Evolutionary conservation across 2,113 vertebrate genomes (phyloP).

Genomic region (Percina caprodes): DNA sequence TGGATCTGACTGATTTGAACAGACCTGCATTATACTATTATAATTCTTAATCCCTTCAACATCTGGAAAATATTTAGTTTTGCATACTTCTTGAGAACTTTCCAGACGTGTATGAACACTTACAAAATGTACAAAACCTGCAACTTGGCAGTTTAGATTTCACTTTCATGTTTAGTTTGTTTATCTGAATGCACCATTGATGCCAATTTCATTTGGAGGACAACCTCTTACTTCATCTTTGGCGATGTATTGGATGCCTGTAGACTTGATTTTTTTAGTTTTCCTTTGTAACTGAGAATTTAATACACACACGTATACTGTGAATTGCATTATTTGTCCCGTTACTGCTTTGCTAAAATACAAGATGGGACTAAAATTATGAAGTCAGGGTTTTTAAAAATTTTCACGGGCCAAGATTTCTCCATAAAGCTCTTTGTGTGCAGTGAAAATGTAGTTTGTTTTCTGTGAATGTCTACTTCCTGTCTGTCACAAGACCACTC

Average conservation of each 20-base stretch:
- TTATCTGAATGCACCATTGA: constrained; percentile 3
- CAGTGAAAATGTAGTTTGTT: constrained; percentile 46
- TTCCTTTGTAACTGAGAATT: constrained; percentile 38
- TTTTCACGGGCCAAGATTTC: constrained; percentile 77
- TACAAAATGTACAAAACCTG: neutral
- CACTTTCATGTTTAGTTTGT: constrained; percentile 29
- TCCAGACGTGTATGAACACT: neutral
- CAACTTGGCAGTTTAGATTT: neutral
- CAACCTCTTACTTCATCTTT: neutral
- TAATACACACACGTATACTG: constrained; percentile 38
- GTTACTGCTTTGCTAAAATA: constrained; percentile 26
- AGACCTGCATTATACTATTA: neutral
- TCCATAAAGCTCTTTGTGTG: constrained; percentile 69
- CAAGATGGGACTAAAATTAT: constrained; percentile 45
- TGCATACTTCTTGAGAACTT: neutral
- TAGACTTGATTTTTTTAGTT: neutral
- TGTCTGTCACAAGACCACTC: neutral
- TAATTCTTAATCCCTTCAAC: neutral
- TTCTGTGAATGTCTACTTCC: constrained; percentile 25
- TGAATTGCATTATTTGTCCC: constrained; percentile 50
- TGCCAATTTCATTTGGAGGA: neutral
- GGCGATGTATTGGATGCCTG: neutral
- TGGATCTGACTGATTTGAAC: neutral
- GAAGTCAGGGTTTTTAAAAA: constrained; percentile 24
- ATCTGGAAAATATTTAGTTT: constrained; percentile 9